These are phyloP conservation scores for Astreopora myriophthalma DNA, from an alignment of 64 coral and sea anemone genomes.

Conservation along the genomic window DNA sequence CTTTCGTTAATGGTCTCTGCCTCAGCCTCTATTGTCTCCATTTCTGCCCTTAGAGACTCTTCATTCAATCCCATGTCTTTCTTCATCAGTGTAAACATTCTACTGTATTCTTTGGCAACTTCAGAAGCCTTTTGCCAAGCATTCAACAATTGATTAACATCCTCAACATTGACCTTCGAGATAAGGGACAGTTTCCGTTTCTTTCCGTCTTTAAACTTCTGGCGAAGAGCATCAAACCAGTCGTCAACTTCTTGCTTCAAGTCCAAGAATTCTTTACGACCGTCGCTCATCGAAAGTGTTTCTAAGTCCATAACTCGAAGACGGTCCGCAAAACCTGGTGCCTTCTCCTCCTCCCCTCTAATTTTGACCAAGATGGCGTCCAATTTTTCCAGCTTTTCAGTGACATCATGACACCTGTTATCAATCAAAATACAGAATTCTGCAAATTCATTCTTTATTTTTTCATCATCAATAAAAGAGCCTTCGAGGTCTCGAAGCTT, in stretches of 20 bases:
- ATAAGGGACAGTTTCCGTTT: constrained; percentile 71
- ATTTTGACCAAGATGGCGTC: not conserved
- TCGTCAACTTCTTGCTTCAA: constrained; percentile 63
- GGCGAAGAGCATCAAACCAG: constrained; percentile 61
- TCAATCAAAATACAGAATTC: constrained; percentile 18
- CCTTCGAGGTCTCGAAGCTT: constrained; percentile 30
- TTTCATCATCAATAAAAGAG: constrained; percentile 54
- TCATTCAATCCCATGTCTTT: constrained; percentile 21
- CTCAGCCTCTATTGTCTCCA: constrained; percentile 9
- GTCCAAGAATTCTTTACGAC: constrained; percentile 46
- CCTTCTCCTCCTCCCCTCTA: not conserved
- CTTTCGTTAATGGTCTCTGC: constrained; percentile 14
- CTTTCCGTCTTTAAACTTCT: constrained; percentile 77
- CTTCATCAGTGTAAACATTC: constrained; percentile 40
- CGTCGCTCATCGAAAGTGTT: not conserved
- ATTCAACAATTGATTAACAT: constrained; percentile 69
- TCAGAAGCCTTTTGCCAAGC: constrained; percentile 78
- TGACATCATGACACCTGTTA: constrained; percentile 19
- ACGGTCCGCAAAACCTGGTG: not conserved
- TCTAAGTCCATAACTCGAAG: not conserved
- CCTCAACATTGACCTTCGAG: constrained; percentile 71
- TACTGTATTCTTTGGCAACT: constrained; percentile 62
- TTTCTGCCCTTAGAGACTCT: not conserved
- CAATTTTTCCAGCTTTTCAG: constrained; percentile 12
- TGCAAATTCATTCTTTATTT: constrained; percentile 44